Evolutionary conservation across 2,888 invertebrate species (phyloP).

Genomic region (Acleris sparsana): DNA sequence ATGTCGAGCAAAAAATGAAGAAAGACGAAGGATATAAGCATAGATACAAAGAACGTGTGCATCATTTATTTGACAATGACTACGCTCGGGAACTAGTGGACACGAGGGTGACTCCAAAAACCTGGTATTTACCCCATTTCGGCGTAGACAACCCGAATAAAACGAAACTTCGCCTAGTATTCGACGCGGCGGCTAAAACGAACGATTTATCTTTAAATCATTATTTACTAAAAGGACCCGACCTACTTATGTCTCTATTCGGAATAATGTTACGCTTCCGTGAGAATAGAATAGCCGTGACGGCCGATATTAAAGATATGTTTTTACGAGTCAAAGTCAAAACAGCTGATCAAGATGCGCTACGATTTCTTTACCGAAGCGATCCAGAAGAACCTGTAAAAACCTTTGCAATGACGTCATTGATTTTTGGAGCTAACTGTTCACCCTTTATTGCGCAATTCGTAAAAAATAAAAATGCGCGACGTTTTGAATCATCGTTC

Average conservation of each 20-base stretch:
- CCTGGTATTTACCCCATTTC: background rate
- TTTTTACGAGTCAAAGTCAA: too few relatives aligned
- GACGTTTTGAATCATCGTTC: constrained; percentile 14
- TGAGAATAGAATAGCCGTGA: constrained; percentile 35
- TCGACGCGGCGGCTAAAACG: constrained; percentile 39
- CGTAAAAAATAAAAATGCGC: constrained; percentile 39
- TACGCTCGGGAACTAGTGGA: constrained; percentile 32
- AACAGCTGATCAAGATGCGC: too few relatives aligned
- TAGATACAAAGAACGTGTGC: background rate
- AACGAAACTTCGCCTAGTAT: constrained; percentile 41
- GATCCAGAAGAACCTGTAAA: too few relatives aligned
- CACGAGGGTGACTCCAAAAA: background rate
- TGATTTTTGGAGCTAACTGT: constrained; percentile 35
- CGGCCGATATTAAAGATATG: background rate
- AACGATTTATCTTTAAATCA: constrained; percentile 13
- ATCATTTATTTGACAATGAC: constrained; percentile 29
- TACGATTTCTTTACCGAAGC: too few relatives aligned
- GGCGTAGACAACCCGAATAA: constrained; percentile 14
- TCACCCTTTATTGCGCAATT: constrained; percentile 39
- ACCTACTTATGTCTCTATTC: constrained; percentile 14
- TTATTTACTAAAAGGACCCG: too few relatives aligned
- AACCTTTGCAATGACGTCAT: constrained; percentile 5
- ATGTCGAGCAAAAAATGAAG: too few relatives aligned
- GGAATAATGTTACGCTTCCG: constrained; percentile 41
- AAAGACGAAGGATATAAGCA: too few relatives aligned